Base-by-base conservation (phyloP, 1,140 invertebrate genomes). In the Pygmarrhopalites habei region DNA sequence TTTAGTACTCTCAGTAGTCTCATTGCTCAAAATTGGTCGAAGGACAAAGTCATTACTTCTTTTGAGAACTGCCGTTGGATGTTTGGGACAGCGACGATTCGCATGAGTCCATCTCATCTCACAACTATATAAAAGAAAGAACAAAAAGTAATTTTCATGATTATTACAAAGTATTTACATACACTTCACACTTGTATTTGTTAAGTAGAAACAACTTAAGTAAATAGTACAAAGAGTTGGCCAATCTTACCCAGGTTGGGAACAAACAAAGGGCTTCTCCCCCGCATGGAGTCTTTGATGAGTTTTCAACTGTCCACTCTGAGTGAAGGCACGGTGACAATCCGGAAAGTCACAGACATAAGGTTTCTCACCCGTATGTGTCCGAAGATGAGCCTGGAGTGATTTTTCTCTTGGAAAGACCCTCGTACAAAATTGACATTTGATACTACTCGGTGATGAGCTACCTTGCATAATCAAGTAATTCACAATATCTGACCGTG, bases 381-480 rank as follows among this genome's bases (percentile, higher is more conserved):
- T 89, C 68, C 88, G 78, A 29, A 88, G 74, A 74, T 90, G 88
- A n/a, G 87, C 87, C 74, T 89, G 86, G 0, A 89, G 76, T 17
- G 85, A 87, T 75, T 90, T 90, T 73, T 89, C 87, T 66, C 88
- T 75, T 7, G 88, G 88, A 74, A 90, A 90, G 12, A 88, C 86
- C 56, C 88, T 76, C 58, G 82, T 82, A 75, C 88, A 90, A 70
- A 81, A 85, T 41, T 80, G 78, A 74, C 88, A 90, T 72, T 86
- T 86, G 65, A 89, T 89, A 51, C 81, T 82, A 74, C 83, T 86
- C 0, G 81, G 80, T 5, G 85, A 86, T 14, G 83, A 82, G 46
- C 83, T 82, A 41, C 87, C 87, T 77, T 87, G 83, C 62, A 84
- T 77, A 74, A 89, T 89, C 25, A 90, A 77, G 66, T 81, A 80